These are phyloP conservation scores for Drosophila novamexicana DNA, from an alignment of 1,140 invertebrate species.

Conservation along the genomic window DNA sequence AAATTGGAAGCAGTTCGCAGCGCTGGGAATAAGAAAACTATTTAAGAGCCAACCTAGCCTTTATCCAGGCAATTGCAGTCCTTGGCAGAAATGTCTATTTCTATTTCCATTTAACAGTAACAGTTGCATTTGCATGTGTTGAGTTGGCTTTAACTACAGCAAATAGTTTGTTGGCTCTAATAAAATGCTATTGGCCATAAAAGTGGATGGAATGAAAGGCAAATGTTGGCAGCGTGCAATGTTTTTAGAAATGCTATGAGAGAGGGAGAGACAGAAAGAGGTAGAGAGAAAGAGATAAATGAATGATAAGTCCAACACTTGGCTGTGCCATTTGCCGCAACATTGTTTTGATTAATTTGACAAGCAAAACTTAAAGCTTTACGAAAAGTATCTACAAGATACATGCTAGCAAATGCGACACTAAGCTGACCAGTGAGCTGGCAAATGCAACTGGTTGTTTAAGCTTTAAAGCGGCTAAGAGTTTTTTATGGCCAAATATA, in stretches of 20 bases:
- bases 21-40: background rate
- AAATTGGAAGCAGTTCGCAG: conserved; percentile 15
- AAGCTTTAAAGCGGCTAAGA: background rate
- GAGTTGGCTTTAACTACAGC: conserved; percentile 56
- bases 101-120: conserved; percentile 45
- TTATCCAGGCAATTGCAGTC: conserved; percentile 30
- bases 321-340: conserved; percentile 62
- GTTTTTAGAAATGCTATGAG: background rate
- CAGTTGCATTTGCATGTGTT: conserved; percentile 72
- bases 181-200: conserved; percentile 77
- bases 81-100: conserved; percentile 40
- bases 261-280: background rate
- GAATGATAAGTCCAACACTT: conserved; percentile 48
- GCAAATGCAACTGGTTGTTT: conserved; percentile 22
- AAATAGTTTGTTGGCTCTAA: conserved; percentile 64
- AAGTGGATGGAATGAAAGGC: conserved; percentile 44
- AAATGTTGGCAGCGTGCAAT: conserved; percentile 31
- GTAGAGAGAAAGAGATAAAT: conserved; percentile 3
- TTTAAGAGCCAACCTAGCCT: background rate
- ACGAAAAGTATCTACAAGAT: conserved; percentile 31
- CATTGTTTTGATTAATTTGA: conserved; percentile 78
- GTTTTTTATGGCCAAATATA: background rate
- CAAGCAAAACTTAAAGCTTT: conserved; percentile 35
- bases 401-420: conserved; percentile 35
- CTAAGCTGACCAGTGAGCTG: conserved; percentile 43